Conservation (phyloP, 1,140 invertebrate genomes). For the Dendrolimus punctatus region DNA sequence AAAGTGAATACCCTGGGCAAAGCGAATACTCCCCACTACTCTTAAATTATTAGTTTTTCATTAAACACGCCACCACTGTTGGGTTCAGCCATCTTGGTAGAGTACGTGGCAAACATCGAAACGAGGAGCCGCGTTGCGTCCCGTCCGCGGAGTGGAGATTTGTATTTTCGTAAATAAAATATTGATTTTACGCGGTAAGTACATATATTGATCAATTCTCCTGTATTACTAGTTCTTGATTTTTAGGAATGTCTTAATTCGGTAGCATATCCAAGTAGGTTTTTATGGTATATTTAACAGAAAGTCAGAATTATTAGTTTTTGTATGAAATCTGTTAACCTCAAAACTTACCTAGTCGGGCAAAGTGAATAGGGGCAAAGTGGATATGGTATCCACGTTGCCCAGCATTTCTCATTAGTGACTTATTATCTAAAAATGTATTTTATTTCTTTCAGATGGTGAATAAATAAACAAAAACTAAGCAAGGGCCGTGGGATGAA, state of each 20-base stretch:
- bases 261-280: conserved; percentile 22
- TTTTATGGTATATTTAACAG: conserved; percentile 23
- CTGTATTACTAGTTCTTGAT: conserved; percentile 24
- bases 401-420: conserved; percentile 16
- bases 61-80: conserved; percentile 13
- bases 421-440: conserved; percentile 17
- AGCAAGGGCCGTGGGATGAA: conserved; percentile 11
- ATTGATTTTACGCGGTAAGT: conserved; percentile 25
- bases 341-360: conserved; percentile 18
- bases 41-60: conserved; percentile 16
- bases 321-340: conserved; percentile 17
- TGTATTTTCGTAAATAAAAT: conserved; percentile 23
- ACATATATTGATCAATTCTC: conserved; percentile 20
- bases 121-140: conserved; percentile 14
- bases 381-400: conserved; percentile 21
- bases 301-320: conserved; percentile 22
- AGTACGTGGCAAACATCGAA: conserved; percentile 19
- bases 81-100: conserved; percentile 20
- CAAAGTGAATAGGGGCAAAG: conserved; percentile 20
- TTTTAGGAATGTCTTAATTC: conserved; percentile 21
- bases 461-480: conserved; percentile 14
- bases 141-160: conserved; percentile 14
- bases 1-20: conserved; percentile 17
- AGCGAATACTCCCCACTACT: conserved; percentile 20
- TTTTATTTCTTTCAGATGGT: conserved; percentile 16